These are phyloP conservation scores for Anolis carolinensis DNA, from an alignment of 2,113 vertebrate genomes.

Conservation along the genomic window DNA sequence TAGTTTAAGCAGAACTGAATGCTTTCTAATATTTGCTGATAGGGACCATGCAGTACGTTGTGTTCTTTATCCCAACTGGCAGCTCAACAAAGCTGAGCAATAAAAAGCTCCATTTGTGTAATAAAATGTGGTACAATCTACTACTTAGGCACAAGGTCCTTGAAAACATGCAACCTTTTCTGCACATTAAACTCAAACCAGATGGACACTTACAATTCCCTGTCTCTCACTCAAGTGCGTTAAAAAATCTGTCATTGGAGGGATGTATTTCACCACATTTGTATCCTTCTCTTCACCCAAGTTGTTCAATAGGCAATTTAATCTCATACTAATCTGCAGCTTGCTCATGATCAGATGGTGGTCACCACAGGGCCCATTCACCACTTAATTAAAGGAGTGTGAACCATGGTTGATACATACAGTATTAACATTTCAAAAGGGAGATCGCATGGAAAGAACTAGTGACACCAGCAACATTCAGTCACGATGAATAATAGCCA, in stretches of 20 bases:
- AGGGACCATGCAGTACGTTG: constrained; percentile 60
- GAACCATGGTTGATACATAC: neutral
- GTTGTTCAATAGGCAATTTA: neutral
- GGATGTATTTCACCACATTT: constrained; percentile 32
- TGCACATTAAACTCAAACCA: constrained; percentile 80
- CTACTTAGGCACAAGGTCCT: constrained; percentile 74
- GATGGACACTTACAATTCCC: constrained; percentile 77
- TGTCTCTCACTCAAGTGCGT: constrained; percentile 66
- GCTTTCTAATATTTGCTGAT: constrained; percentile 76
- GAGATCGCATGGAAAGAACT: too few species aligned
- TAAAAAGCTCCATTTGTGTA: constrained; percentile 79
- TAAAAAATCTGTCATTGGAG: constrained; percentile 58
- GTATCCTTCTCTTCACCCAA: neutral
- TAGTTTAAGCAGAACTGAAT: constrained; percentile 71
- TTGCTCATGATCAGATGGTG: neutral
- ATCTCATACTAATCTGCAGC: neutral
- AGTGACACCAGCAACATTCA: neutral
- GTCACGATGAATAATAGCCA: neutral
- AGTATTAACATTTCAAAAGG: neutral
- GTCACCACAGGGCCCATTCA: neutral
- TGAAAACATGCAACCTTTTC: constrained; percentile 79
- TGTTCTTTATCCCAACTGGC: constrained; percentile 76
- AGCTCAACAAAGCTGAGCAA: constrained; percentile 78
- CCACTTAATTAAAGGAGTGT: neutral
- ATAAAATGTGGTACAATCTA: constrained; percentile 80